Evolutionary conservation across 2,888 invertebrate species (phyloP), one percentile per base, ranked within the genome.

Genomic region (Panopea generosa): DNA sequence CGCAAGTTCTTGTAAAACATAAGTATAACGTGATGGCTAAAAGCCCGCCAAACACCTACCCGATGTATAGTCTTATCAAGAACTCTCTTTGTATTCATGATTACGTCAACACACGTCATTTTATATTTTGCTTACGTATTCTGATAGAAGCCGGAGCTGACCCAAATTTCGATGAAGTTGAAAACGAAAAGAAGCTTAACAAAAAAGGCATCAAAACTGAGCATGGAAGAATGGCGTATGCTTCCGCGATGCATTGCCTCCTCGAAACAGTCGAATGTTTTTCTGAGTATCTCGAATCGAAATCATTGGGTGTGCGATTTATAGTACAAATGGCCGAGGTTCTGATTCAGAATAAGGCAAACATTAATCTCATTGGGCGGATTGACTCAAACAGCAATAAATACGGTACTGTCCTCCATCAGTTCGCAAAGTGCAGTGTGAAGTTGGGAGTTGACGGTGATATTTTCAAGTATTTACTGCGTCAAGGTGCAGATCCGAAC

Each of bases 101-200:
- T 59, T 86, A 85, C 59, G 77, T 76, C 49, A 84, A 85, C 65
- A 86, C 86, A 7, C 74, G 85, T 22, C 81, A 87, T 65, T 88
- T 87, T 71, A 63, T 87, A n/a, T 74, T 84, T 67, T 83, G 85
- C 59, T 27, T 87, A 60, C 66, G 82, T 38, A 65, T 86, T 16
- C 75, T 91, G 1, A 77, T 91, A 7, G 74, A 84, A 6, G 83
- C 84, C 3, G 89, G 90, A 3, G 89, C 90, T 2, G 82, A 89
- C 69, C 89, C 89, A 0, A 89, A 88, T 67, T 89, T 89, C 60
- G 90, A 91, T 65, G 90, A 91, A 57, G 79, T 81, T 20, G 71
- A 67, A 52, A 55, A 80, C 24, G 85, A 83, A 62, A 59, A 68
- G 45, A 66, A 63, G 26, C 69, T 77, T 4, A 77, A 81, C 47